Evolutionary conservation across 2,888 invertebrate species (phyloP).

Genomic region (Litoditis marina): DNA sequence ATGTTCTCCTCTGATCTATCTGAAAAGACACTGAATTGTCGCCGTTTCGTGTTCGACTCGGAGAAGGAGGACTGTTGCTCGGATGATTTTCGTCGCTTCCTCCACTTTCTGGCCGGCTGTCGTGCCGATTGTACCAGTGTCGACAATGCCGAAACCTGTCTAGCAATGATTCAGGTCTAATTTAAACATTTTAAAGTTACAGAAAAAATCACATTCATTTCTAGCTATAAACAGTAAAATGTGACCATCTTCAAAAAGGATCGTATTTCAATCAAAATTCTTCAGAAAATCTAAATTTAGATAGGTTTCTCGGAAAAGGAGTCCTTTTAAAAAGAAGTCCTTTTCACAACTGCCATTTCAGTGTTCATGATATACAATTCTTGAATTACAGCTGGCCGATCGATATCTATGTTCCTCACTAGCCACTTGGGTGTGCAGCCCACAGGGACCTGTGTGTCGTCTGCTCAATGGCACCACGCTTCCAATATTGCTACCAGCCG

Average conservation of each 20-base stretch:
- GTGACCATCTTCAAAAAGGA: too few relatives aligned
- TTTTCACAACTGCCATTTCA: neutral
- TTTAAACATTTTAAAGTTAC: neutral
- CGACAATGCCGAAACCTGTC: slow-evolving; percentile 31
- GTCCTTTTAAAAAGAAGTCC: slow-evolving; percentile 5
- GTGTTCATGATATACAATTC: neutral
- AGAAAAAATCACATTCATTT: slow-evolving; percentile 1
- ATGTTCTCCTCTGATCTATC: slow-evolving; percentile 49
- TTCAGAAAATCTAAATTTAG: too few relatives aligned
- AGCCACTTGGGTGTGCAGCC: slow-evolving; percentile 31
- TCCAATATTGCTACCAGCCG: slow-evolving; percentile 37
- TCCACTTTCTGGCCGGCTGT: slow-evolving; percentile 45
- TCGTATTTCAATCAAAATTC: neutral
- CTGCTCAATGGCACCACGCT: slow-evolving; percentile 44
- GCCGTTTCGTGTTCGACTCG: slow-evolving; percentile 40
- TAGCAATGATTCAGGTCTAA: slow-evolving; percentile 40
- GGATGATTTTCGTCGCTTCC: slow-evolving; percentile 43
- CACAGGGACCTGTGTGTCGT: slow-evolving; percentile 37
- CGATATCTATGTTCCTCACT: slow-evolving; percentile 48
- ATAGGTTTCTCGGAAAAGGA: too few relatives aligned
- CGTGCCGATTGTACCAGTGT: slow-evolving; percentile 23
- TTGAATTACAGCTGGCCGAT: slow-evolving; percentile 48
- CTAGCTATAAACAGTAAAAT: neutral
- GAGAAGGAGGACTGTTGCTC: slow-evolving; percentile 28
- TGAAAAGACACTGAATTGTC: slow-evolving; percentile 37